Evolutionary conservation across 1,140 invertebrate genomes (phyloP), one percentile per base, ranked within the genome.

Genomic region (Drosophila arawakana): DNA sequence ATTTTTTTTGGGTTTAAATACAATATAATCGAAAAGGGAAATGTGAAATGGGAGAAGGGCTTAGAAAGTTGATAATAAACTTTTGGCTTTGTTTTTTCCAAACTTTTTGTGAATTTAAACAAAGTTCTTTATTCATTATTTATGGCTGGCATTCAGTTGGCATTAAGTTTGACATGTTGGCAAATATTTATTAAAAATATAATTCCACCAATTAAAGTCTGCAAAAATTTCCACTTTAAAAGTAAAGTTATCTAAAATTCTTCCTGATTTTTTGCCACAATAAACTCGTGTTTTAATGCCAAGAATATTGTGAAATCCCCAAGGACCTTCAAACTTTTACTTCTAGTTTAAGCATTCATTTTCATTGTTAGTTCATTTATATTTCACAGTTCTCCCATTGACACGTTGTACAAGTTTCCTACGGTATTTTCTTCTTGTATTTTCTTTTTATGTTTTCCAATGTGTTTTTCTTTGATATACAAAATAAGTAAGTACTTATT

Each of bases 301-400:
- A 21, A 21, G 18, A 21, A 21, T 21, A 21, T 21, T 11, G 4
- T 11, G 11, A 41, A 41, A 41, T 41, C 41, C 41, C n/a, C 9
- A 43, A 5, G 11, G 11, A 13, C 10, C n/a, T 43, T 7, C 15
- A n/a, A 41, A 37, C 37, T 13, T 43, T 21, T 21, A 21, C 18
- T 21, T 21, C 18, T 21, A 21, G 18, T 21, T 21, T 21, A 21
- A 21, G 18, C 18, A 21, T 21, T 21, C 18, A 10, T 11, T 1
- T 55, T 13, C 34, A 18, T 55, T 50, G 21, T 50, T 50, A 52
- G 49, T 65, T 25, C 50, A 55, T 65, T 55, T 44, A 65, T 54
- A 44, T 50, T 43, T 65, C 62, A 65, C 62, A 65, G 15, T 54
- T 44, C 13, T n/a, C 11, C 50, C 25, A 52, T 54, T 63, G 47